A percentile compares a stretch with the other conserved stretches of the same genome.
Evolutionary conservation across 2,888 invertebrate genomes (phyloP).

Genomic region (Branchellion lobata): DNA sequence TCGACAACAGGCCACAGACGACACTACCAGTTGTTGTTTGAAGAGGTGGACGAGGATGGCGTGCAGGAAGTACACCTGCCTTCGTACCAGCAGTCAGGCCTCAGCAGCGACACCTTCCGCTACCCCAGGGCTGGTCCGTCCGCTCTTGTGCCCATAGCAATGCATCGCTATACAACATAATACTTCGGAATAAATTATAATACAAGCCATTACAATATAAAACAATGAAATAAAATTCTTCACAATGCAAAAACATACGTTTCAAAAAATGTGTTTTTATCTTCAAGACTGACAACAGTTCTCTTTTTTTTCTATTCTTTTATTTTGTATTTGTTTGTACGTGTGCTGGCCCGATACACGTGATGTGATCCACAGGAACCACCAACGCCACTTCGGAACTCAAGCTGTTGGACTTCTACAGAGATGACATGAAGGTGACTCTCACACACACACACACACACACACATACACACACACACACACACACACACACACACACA

Average conservation of each 20-base stretch:
- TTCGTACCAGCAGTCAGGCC: conserved; percentile 75
- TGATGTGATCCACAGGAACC: conserved; percentile 73
- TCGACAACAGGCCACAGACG: no score
- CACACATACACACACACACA: conserved; percentile 53
- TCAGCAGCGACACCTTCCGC: conserved; percentile 65
- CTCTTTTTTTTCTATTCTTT: no score
- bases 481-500: conserved; percentile 1
- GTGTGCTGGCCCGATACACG: no score
- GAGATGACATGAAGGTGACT: conserved; percentile 58
- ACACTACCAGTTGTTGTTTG: conserved; percentile 64
- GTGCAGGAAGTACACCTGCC: conserved; percentile 88
- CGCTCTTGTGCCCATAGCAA: no score
- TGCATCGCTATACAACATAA: no score
- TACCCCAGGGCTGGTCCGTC: conserved; percentile 63
- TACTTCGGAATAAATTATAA: no score
- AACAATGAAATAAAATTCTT: no score
- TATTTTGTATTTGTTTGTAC: no score
- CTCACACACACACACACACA: not conserved
- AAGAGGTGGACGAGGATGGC: conserved; percentile 70
- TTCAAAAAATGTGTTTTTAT: no score
- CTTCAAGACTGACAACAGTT: no score
- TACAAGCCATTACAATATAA: no score
- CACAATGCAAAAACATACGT: no score
- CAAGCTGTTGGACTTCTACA: conserved; percentile 71
- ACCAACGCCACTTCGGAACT: conserved; percentile 85